Conservation (phyloP, 1,140 invertebrate species). For the Polyergus mexicanus region DNA sequence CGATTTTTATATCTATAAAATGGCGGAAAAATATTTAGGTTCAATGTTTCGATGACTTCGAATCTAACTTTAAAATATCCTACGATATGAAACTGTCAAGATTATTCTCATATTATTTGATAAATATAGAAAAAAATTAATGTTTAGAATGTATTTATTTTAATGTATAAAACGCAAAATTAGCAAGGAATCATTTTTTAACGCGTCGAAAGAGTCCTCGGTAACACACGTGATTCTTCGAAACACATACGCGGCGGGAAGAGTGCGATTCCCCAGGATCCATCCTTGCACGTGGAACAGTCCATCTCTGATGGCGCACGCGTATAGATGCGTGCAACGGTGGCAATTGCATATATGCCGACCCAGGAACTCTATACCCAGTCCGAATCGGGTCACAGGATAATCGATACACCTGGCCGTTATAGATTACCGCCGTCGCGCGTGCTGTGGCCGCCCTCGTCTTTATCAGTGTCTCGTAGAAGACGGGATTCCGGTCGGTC, state of each 20-base stretch:
- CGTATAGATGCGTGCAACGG: slow-evolving; percentile 34
- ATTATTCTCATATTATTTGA: background rate
- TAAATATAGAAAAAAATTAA: background rate
- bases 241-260: background rate
- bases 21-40: background rate
- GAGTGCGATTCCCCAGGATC: slow-evolving; percentile 1
- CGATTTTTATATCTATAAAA: background rate
- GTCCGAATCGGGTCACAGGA: slow-evolving; percentile 58
- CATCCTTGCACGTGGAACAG: slow-evolving; percentile 52
- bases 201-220: background rate
- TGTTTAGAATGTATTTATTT: background rate
- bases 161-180: background rate
- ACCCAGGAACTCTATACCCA: slow-evolving; percentile 51
- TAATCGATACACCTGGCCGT: slow-evolving; percentile 63
- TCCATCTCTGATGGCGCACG: slow-evolving; percentile 49
- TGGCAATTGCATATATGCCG: slow-evolving; percentile 58
- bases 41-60: background rate
- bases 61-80: background rate
- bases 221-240: background rate
- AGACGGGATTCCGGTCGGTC: background rate
- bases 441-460: background rate
- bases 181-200: background rate
- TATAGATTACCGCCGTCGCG: slow-evolving; percentile 26
- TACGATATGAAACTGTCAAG: background rate
- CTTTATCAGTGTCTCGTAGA: background rate